Percentiles rank a stretch among this genome's conserved stretches.
Conservation (phyloP, 2,113 vertebrate genomes). For the Deroptyus accipitrinus region DNA sequence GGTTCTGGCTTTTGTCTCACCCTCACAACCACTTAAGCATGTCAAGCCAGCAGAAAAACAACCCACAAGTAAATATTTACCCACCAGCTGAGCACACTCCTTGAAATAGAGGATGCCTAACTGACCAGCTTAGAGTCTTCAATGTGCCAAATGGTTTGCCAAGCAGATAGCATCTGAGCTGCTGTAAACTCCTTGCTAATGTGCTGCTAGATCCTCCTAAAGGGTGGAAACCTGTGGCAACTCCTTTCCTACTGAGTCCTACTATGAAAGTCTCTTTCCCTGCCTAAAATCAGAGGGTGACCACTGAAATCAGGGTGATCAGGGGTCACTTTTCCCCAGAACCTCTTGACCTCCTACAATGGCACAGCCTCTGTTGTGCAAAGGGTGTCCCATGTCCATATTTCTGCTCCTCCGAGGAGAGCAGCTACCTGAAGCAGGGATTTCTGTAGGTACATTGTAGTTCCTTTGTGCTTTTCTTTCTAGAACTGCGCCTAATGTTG, state of each 20-base stretch:
- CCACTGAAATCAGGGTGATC: not conserved
- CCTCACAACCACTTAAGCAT: not conserved
- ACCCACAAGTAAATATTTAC: not conserved
- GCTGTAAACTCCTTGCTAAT: not conserved
- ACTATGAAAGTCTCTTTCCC: not conserved
- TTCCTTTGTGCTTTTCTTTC: not conserved
- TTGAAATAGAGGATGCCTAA: not conserved
- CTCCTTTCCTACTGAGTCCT: not conserved
- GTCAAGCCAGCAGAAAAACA: not conserved
- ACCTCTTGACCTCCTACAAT: rapidly evolving
- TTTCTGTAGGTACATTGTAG: not conserved
- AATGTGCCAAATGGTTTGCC: not conserved
- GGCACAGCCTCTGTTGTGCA: not conserved
- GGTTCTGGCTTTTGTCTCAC: not conserved
- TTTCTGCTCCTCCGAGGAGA: not conserved
- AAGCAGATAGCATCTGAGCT: not conserved
- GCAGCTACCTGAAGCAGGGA: not conserved
- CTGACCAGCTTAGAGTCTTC: not conserved
- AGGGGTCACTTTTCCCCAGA: not conserved
- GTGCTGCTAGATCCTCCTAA: not conserved
- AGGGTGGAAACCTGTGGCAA: not conserved
- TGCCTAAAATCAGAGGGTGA: not conserved
- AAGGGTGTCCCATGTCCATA: not conserved
- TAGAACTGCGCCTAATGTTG: not conserved
- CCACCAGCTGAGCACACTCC: not conserved